Evolutionary conservation across 2,797 vertebrate genomes (phyloP), one percentile per base, ranked within the genome.

Genomic region (Gymnothorax javanicus): DNA sequence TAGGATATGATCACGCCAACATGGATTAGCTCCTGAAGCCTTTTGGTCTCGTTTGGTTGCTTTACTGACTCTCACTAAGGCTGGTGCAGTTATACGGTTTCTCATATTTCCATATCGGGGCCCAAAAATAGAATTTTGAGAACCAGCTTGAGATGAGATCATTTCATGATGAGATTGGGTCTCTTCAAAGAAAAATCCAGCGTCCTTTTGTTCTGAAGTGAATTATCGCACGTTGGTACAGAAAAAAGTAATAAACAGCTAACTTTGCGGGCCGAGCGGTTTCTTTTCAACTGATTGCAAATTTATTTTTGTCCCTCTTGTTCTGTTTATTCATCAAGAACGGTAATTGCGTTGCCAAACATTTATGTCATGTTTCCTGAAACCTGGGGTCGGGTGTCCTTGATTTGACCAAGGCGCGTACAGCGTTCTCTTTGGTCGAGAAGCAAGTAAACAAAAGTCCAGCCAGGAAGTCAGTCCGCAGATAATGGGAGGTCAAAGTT

Each of bases 101-200:
- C 75, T 73, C 84, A 8, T 92, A 90, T 88, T 85, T 90, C 93
- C 90, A 91, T 93, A 89, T 85, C 86, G 25, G 85, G 88, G 86
- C 87, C 91, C 54, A 90, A 89, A 94, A 43, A 94, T 93, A 71
- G 92, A 92, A 93, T 94, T 94, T 92, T 88, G 92, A 87, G 85
- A 82, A 93, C 91, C 4, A 52, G 73, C 27, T 13, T 73, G 77
- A 79, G 54, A 57, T 25, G 85, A 67, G 81, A 88, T 89, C 92
- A 92, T 90, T 43, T 43, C 33, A 43, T 43, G 2, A 43, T 43
- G 33, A 43, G 33, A 89, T 92, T 85, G 79, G 91, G 90, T 91
- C 83, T 75, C 86, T 92, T 93, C 88, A 86, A 87, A 87, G 85
- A 85, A 83, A 82, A 83, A 82, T 4, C 85, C 43, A n/a, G 25